A percentile compares a stretch with the other conserved stretches of the same genome.
Conservation (phyloP, 2,797 vertebrate genomes). For the Enteromius argenteus region DNA sequence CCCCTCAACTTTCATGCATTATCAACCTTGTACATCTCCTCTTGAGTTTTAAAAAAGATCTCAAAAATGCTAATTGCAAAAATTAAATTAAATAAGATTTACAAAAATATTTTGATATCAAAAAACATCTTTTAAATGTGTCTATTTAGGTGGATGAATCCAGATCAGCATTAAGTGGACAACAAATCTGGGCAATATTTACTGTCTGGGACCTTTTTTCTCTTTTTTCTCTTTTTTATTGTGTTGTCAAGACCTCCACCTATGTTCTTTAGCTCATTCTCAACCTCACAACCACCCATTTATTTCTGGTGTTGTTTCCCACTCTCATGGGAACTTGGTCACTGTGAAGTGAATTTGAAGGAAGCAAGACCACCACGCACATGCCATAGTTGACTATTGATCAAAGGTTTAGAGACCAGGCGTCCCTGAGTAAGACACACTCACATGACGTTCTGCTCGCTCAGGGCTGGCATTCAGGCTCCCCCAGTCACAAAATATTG, state of each 20-base stretch:
- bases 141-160: not conserved
- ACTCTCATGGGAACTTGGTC: not conserved
- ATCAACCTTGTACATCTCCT: not conserved
- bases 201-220: not conserved
- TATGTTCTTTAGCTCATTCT: not conserved
- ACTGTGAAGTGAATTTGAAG: not conserved
- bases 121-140: not conserved
- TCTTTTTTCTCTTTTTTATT: not conserved
- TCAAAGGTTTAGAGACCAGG: slow-evolving; percentile 62
- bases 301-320: not conserved
- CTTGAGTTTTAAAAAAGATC: not conserved
- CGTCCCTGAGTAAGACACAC: slow-evolving; percentile 70
- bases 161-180: not conserved
- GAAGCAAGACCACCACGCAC: not conserved
- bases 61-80: not conserved
- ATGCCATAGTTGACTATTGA: slow-evolving; percentile 67
- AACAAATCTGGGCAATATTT: not conserved
- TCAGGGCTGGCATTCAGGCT: slow-evolving; percentile 71
- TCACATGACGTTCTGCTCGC: slow-evolving; percentile 70
- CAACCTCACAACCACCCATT: not conserved
- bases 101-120: not conserved
- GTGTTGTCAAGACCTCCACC: not conserved
- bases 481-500: slow-evolving; percentile 71
- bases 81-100: not conserved
- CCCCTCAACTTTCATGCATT: not conserved